phyloP scores from a whole-genome alignment of 2,888 invertebrate species.

The Dryadula phaetusa region DNA sequence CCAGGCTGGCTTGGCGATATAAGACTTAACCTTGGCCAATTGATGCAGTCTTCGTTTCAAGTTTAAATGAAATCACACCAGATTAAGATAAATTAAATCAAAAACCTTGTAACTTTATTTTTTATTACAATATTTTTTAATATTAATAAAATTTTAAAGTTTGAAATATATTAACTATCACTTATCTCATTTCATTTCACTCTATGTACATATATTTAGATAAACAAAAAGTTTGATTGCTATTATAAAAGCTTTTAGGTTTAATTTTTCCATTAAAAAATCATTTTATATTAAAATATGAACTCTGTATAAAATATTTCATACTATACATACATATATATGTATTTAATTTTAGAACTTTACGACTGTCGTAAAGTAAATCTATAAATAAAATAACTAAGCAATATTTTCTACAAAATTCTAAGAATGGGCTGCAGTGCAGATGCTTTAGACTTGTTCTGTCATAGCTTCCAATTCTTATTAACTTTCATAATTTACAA shows the following conservation, averaged over 20 bases:
- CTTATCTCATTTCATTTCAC: too few species aligned
- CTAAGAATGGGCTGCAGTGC: constrained; percentile 30
- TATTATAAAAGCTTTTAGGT: too few species aligned
- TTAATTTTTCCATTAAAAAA: too few species aligned
- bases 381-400: constrained; percentile 24
- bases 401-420: constrained; percentile 27
- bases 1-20: constrained; percentile 29
- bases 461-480: constrained; percentile 19
- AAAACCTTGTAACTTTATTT: neutral
- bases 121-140: neutral
- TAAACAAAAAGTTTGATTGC: too few species aligned
- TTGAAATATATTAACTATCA: too few species aligned
- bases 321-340: neutral
- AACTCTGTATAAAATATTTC: neutral
- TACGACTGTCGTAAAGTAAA: constrained; percentile 18
- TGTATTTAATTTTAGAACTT: constrained; percentile 14
- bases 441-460: constrained; percentile 30
- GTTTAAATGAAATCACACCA: constrained; percentile 7
- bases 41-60: constrained; percentile 16
- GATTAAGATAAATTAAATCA: constrained; percentile 2
- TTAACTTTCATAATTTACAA: constrained; percentile 17
- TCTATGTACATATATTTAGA: too few species aligned
- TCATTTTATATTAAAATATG: neutral
- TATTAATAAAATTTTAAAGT: too few species aligned
- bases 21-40: constrained; percentile 32